Evolutionary conservation across 2,797 vertebrate species (phyloP), one percentile per base, ranked within the genome.

Genomic region (Onychomys torridus): DNA sequence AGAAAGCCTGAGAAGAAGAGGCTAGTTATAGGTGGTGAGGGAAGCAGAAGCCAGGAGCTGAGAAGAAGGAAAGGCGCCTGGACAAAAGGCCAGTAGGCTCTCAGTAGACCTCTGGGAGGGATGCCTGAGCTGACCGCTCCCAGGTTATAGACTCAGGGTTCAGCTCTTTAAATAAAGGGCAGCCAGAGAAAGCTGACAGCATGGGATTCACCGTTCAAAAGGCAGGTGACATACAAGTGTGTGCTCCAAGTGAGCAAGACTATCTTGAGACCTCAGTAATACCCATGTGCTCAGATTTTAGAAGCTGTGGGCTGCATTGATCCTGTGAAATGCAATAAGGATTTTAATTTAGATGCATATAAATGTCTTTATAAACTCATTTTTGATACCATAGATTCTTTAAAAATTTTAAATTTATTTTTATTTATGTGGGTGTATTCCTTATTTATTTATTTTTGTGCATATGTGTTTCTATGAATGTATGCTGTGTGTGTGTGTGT

Each of bases 121-220:
- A 0, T 29, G 40, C 2, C 61, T 37, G 19, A 57, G 2, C 32
- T n/a, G 83, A 25, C 1, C 13, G 59, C 79, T 78, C 19, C 32
- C 19, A 17, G 75, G 43, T 82, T 34, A 10, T n/a, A 69, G 3
- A 7, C 0, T 71, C 29, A 57, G 23, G 49, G 55, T 0, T 11
- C 63, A 40, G 13, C 11, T 52, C 82, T 92, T 90, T 81, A 71
- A 96, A 52, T 32, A 83, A 91, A 96, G 65, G 27, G 34, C 59
- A 14, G 32, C 25, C 21, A 2, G 65, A 10, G 14, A n/a, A 76
- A 67, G 32, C 40, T 27, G 29, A 29, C 34, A 49, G 3, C 34
- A 14, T 67, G 65, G 49, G 52, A 49, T 37, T 93, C 57, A 69
- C 25, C 27, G 25, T 78, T 19, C 52, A 69, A 46, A 85, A 76